These are phyloP conservation scores for Acleris laterana DNA, from an alignment of 2,888 invertebrate genomes.

Conservation along the genomic window DNA sequence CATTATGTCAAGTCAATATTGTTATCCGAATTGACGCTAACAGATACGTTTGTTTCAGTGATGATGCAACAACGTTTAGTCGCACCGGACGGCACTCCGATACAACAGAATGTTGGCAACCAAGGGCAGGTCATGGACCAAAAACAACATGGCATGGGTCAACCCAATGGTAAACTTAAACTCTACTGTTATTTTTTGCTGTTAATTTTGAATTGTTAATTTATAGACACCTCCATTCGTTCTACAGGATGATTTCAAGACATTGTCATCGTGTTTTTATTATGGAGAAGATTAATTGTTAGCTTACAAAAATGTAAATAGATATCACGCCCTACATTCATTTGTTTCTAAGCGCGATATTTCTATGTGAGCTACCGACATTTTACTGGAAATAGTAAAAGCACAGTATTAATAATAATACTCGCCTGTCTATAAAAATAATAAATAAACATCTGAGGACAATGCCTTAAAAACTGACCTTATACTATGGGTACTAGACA, in stretches of 20 bases:
- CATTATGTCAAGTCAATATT: too few species aligned
- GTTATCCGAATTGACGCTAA: not conserved
- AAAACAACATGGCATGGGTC: conserved; percentile 61
- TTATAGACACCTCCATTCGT: conserved; percentile 67
- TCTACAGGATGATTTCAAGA: conserved; percentile 73
- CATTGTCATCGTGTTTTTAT: conserved; percentile 71
- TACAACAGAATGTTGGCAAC: conserved; percentile 62
- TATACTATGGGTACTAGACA: too few species aligned
- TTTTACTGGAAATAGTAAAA: conserved; percentile 17
- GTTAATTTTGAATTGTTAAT: not conserved
- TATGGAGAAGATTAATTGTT: conserved; percentile 68
- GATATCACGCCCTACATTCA: conserved; percentile 40
- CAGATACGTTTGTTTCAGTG: conserved; percentile 51
- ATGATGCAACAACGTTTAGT: conserved; percentile 75
- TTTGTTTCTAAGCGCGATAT: conserved; percentile 43
- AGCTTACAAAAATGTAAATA: conserved; percentile 17
- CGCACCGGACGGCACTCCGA: conserved; percentile 59
- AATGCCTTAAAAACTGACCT: too few species aligned
- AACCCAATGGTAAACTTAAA: conserved; percentile 55
- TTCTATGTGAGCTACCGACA: conserved; percentile 46
- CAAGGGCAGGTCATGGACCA: conserved; percentile 63
- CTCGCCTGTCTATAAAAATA: too few species aligned
- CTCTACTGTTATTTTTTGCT: conserved; percentile 1
- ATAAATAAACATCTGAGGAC: too few species aligned
- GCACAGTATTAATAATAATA: too few species aligned